phyloP scores from a whole-genome alignment of 2,797 vertebrate genomes.

The Eulemur albifrons region DNA sequence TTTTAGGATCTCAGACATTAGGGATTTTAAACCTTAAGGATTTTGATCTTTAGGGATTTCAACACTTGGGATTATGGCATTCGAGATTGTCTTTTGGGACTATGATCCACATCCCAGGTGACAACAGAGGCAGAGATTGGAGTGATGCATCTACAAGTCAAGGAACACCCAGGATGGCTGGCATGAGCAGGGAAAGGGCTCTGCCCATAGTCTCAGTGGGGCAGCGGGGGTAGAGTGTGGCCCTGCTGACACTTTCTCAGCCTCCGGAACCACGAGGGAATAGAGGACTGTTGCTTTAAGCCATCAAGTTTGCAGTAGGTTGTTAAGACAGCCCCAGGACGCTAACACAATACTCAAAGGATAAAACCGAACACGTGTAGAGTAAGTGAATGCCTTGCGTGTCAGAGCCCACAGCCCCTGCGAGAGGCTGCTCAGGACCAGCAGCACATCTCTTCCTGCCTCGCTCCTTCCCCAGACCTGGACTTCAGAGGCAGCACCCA shows the following conservation, averaged over 20 bases:
- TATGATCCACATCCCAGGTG: neutral
- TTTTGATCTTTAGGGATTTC: too few species aligned
- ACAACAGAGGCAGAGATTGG: neutral
- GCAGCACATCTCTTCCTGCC: too few species aligned
- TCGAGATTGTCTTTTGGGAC: neutral
- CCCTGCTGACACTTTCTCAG: neutral
- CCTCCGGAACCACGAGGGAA: neutral
- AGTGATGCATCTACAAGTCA: neutral
- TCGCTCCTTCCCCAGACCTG: too few species aligned
- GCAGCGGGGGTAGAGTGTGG: accelerated
- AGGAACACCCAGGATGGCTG: neutral
- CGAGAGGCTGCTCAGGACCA: too few species aligned
- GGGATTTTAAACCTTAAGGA: neutral
- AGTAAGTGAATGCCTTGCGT: neutral
- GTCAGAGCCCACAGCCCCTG: neutral
- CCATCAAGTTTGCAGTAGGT: neutral
- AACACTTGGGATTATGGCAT: neutral
- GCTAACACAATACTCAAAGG: neutral
- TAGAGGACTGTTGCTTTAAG: neutral
- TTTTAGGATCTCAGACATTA: neutral
- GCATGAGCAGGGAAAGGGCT: neutral
- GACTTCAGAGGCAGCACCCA: too few species aligned
- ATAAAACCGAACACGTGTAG: neutral
- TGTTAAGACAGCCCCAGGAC: neutral
- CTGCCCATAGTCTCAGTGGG: neutral